Base-by-base conservation (phyloP, 1,140 invertebrate species). In the Drosophila paulistorum region DNA sequence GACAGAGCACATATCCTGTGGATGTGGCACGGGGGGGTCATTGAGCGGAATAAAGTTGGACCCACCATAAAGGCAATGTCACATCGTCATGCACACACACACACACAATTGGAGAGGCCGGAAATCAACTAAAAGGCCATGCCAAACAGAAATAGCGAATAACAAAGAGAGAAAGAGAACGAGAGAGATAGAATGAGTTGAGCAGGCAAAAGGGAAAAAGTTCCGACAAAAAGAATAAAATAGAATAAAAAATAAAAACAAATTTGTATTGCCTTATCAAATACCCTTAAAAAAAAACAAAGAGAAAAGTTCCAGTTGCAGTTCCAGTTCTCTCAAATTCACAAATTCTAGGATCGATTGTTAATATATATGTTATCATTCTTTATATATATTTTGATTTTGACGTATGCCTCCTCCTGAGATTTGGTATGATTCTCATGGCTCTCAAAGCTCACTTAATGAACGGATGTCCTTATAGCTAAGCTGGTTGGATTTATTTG, bases 61-160 rank as follows among this genome's bases (percentile, higher is more conserved):
- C 42, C n/a, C 14, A 37, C n/a, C 10, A 37, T 37, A 59, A 37
- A 59, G 39, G 51, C 35, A 23, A 26, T 51, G 26, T 26, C 64
- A 79, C 75, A 83, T 79, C 82, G 75, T 79, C 82, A 82, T 85
- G 81, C 86, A 85, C 72, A 71, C 82, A 87, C 77, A 82, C 71
- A 35, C 66, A 65, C 37, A 74, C 20, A 59, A 60, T 51, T 51
- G 35, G 39, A 60, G 64, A 17, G 68, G 77, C 35, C 81, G 81
- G 81, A 85, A 85, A 85, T 67, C 67, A 87, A 82, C 82, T 86
- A 79, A 86, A 87, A 87, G 82, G 82, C 82, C 83, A 86, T 74
- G 63, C 74, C 58, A 67, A 77, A 33, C 59, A 61, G 61, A 33
- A 51, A 51, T 23, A 51, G 6, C 17, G 66, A 60, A 33, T 23